Evolutionary conservation across 1,140 invertebrate genomes (phyloP).

Genomic region (Laupala kohalensis): DNA sequence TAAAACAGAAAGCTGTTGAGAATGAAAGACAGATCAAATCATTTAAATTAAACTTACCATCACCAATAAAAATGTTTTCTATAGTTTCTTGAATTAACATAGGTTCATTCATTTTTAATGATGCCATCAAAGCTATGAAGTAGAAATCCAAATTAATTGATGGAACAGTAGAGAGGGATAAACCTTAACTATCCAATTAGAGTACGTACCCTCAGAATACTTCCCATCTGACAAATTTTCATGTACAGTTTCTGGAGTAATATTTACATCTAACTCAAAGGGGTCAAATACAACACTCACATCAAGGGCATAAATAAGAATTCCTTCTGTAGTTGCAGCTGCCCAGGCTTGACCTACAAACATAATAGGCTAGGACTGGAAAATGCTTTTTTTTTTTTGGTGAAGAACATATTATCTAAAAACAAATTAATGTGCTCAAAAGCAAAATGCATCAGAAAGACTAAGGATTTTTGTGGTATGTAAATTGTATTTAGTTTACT

Average conservation of each 20-base stretch:
- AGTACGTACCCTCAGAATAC: conserved; percentile 40
- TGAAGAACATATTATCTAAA: neutral
- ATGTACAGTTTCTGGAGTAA: conserved; percentile 62
- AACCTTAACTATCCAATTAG: neutral
- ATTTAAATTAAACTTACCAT: conserved; percentile 43
- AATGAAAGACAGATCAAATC: conserved; percentile 15
- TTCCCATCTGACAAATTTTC: conserved; percentile 46
- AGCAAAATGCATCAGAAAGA: too few species aligned
- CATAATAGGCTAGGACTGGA: too few species aligned
- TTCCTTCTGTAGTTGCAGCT: conserved; percentile 84
- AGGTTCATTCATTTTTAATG: conserved; percentile 76
- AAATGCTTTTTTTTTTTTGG: too few species aligned
- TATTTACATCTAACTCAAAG: conserved; percentile 63
- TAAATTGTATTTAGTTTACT: too few species aligned
- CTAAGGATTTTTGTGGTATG: too few species aligned
- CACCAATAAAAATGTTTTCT: conserved; percentile 59
- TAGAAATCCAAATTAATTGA: conserved; percentile 17
- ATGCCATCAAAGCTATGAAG: conserved; percentile 61
- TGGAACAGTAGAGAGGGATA: neutral
- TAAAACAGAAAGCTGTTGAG: neutral
- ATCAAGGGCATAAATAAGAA: conserved; percentile 81
- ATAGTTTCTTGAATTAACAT: conserved; percentile 67
- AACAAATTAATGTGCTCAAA: neutral
- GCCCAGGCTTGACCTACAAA: conserved; percentile 70
- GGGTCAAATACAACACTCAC: conserved; percentile 68